Evolutionary conservation across 2,113 vertebrate species (phyloP), one percentile per base, ranked within the genome.

Genomic region (Sigmodon hispidus): DNA sequence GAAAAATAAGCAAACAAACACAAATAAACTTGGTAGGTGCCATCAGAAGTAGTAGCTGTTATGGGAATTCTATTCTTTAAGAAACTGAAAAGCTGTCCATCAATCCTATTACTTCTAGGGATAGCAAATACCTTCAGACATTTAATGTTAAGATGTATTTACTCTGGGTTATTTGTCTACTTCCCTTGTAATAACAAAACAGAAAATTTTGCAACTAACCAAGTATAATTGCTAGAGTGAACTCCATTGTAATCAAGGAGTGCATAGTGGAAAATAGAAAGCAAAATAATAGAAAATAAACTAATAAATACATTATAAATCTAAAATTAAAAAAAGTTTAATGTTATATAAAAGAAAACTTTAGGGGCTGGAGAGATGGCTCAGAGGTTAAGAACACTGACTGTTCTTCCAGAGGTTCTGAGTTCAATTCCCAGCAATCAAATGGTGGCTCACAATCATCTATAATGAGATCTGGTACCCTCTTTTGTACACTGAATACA

Each of bases 51-150:
- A 61, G 21, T 21, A 57, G 45, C 87, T 93, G 24, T 16, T 93
- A 87, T 73, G 93, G 59, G 31, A 96, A 94, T 13, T 94, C 36
- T 77, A 83, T 63, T 29, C n/a, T 83, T 83, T 50, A 1, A 73
- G n/a, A 52, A n/a, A 92, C 75, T 96, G 13, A 95, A 84, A 24
- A 52, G 26, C 50, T 93, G 7, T 87, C 67, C 43, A 84, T 92
- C 77, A 96, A 52, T 89, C 3, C 17, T 59, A 5, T 36, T 31
- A 67, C 65, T 86, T 95, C 43, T 72, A 24, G 0, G 11, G 10
- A 73, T 43, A 92, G n/a, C 72, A 96, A 55, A 94, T 97, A 89
- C 6, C 24, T 95, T 81, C 85, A 76, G 45, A 77, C 79, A 80
- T 5, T 77, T 22, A 95, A 79, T 86, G 26, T 92, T 86, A 96